Evolutionary conservation across 2,797 vertebrate species (phyloP), one percentile per base, ranked within the genome.

Genomic region (Sphenopsis melanotis): DNA sequence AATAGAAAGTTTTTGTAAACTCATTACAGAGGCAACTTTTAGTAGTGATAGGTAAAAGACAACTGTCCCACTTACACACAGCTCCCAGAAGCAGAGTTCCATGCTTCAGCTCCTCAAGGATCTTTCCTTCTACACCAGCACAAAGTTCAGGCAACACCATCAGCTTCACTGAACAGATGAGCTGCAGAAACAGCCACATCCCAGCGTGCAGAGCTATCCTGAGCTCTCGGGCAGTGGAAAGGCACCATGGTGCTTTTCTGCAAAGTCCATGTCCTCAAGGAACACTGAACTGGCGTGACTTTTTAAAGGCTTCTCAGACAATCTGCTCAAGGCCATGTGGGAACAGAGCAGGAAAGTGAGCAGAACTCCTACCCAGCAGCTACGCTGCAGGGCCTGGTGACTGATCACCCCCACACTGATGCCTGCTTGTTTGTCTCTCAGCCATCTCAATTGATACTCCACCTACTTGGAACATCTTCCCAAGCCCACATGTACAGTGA

Each of bases 151-250:
- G 50, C 81, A 87, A n/a, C 15, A 21, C 19, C 37, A 81, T 3
- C 59, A 21, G 26, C 84, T 66, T 47, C 47, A 11, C 1, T 34
- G 8, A 30, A 53, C 22, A 86, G 55, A 30, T 2, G 19, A 68
- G 46, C 32, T 2, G 3, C 21, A 46, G 46, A 26, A 68, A 60
- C 0, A 0, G 61, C 57, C n/a, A 10, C 2, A 1, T 49, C 34
- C 37, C 15, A 2, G 41, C 0, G 0, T 36, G 68, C 70, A 34
- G 57, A 59, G 46, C 47, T 34, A 4, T 10, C 52, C 47, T 22
- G 59, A 5, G 2, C 74, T 32, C 68, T 15, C 17, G 1, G n/a
- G n/a, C 20, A 16, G n/a, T 0, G 6, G 39, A 53, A 57, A 63
- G 27, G n/a, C 15, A 60, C 60, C 6, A 0, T 0, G 0, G 9